phyloP scores from a whole-genome alignment of 2,113 vertebrate species.

The Platanista minor region DNA sequence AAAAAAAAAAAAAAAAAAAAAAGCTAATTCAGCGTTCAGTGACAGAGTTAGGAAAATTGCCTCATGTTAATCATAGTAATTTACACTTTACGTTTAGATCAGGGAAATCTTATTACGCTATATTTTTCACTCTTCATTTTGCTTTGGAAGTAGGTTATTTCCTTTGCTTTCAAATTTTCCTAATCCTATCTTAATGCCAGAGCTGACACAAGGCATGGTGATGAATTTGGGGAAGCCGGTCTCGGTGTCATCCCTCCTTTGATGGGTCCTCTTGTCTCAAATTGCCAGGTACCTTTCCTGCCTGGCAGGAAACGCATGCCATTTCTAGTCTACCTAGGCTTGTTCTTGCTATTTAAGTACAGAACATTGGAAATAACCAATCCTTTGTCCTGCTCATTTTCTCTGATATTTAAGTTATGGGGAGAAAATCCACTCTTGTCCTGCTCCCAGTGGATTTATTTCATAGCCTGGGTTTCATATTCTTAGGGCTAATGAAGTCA shows the following conservation, averaged over 20 bases:
- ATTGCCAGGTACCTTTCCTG: neutral
- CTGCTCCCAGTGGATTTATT: neutral
- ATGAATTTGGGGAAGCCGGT: neutral
- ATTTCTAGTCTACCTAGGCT: neutral
- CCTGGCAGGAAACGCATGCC: too few relatives aligned
- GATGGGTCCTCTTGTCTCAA: neutral
- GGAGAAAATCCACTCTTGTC: neutral
- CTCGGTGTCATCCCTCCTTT: neutral
- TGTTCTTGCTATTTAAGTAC: neutral
- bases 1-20: too few relatives aligned
- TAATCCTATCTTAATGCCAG: neutral
- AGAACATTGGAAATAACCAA: neutral
- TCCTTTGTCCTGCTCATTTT: neutral
- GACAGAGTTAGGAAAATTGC: neutral
- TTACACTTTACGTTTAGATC: neutral
- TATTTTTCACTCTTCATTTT: neutral
- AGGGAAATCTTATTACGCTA: neutral
- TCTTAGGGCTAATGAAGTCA: neutral
- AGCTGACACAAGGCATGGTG: too few relatives aligned
- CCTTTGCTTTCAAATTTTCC: neutral
- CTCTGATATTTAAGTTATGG: neutral
- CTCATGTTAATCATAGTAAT: neutral
- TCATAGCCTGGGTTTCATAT: neutral
- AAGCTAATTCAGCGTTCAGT: neutral
- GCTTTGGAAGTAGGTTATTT: neutral